Base-by-base conservation (phyloP, 2,797 vertebrate genomes). In the Atherinosoma microstoma region DNA sequence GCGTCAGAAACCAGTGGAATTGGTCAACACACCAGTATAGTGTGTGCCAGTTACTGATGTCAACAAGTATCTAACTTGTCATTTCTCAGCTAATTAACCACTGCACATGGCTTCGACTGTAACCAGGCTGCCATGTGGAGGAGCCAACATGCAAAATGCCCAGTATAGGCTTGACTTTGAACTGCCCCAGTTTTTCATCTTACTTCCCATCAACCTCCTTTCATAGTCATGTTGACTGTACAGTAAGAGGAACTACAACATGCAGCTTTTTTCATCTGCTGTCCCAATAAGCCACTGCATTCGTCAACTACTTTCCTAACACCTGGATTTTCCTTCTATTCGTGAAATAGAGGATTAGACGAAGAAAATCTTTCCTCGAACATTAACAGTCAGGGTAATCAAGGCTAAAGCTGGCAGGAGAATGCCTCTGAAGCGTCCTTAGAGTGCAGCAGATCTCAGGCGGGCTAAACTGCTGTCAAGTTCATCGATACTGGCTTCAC, bases 381-480 rank as follows among this genome's bases (percentile, higher is more conserved):
- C 80, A 73, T 79, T 65, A 84, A 63, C 63, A 57, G 59, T 42
- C 70, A 36, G 79, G 13, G 67, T 82, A 86, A 92, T 89, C 64
- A 78, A 80, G 64, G 69, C 61, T 27, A 20, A 67, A 67, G 75
- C 67, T 80, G 83, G 47, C 53, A 35, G 85, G 73, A 75, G 78
- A 85, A 79, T 12, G 40, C 60, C 78, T 80, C 68, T 78, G 74
- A 84, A 77, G 83, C 13, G 22, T 87, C 89, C 87, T 86, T 38
- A 38, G 80, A 88, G 90, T 87, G 72, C 79, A 66, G 78, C 86
- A 49, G 75, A 82, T 86, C 86, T 90, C 84, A 68, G 84, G 68
- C 57, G 58, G 79, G 77, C 88, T 93, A 92, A 93, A 92, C 85
- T 90, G 88, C 89, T 94, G 93, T 93, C 92, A 91, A 76, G 76